Evolutionary conservation across 2,888 invertebrate genomes (phyloP), one percentile per base, ranked within the genome.

Genomic region (Eilema griseolum): DNA sequence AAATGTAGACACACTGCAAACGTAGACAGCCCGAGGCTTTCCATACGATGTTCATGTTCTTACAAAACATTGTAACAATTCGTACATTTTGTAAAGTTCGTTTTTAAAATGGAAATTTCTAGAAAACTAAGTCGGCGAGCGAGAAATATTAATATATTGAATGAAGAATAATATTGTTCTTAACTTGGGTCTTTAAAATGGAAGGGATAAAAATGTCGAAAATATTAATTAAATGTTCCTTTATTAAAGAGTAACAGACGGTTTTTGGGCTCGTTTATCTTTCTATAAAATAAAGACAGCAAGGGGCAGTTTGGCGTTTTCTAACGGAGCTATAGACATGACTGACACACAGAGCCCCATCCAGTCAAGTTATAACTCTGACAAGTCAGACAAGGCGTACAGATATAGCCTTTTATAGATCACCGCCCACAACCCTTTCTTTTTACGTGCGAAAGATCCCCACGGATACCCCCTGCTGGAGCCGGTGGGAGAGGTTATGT

Each of bases 11-110:
- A 73, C 73, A 72, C 61, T 59, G 66, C 71, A 66, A 24, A 61
- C 73, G 71, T 60, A 71, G 70, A 71, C 71, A 69, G 82, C 81
- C 76, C 68, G 65, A 63, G 79, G 78, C 82, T 71, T 81, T 80
- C 65, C 74, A 82, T 70, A 71, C 69, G 71, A 63, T 66, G 46
- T 46, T 46, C 46, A 46, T 46, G 63, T 56, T 78, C 67, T 72
- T 61, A 68, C 59, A 73, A 52, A 70, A 71, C 16, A 67, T 76
- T 70, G 66, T 20, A 72, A 72, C 70, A n/a, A 33, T 64, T 37
- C 64, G 61, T 67, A 26, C 52, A 52, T 60, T 65, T 77, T 72
- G 28, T 61, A 61, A 61, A 61, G 61, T 1, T 24, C 56, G 56
- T 63, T 63, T 63, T 26, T 52, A 31, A 16, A 14, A 10, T 28